A percentile compares a stretch with the other conserved stretches of the same genome.
Conservation (phyloP, 2,888 invertebrate genomes). For the Automeris io region DNA sequence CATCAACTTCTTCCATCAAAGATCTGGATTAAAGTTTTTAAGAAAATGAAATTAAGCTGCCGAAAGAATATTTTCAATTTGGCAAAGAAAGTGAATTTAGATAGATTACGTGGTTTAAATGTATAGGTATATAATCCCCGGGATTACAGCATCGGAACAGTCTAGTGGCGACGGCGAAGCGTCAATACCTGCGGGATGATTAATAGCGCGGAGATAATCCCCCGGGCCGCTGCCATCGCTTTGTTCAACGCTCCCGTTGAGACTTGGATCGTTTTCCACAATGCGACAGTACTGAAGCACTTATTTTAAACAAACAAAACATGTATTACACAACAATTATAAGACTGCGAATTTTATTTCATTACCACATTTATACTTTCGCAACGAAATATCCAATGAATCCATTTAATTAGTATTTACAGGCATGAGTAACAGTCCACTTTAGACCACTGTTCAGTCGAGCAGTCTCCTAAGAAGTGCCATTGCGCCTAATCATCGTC, state of each 20-base stretch:
- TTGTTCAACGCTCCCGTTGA: slow-evolving; percentile 22
- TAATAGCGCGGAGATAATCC: slow-evolving; percentile 54
- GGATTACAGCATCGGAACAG: slow-evolving; percentile 38
- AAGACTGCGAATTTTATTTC: too few relatives aligned
- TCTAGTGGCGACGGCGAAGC: slow-evolving; percentile 26
- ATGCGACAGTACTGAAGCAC: slow-evolving; percentile 5
- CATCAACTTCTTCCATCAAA: slow-evolving; percentile 1
- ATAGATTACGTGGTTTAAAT: slow-evolving; percentile 16
- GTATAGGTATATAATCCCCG: slow-evolving; percentile 28
- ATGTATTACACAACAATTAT: too few relatives aligned
- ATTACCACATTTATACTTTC: too few relatives aligned
- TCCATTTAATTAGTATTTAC: too few relatives aligned
- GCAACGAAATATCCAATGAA: too few relatives aligned
- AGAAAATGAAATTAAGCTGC: neutral
- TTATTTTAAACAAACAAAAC: too few relatives aligned
- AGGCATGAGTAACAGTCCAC: too few relatives aligned
- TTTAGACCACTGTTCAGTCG: too few relatives aligned
- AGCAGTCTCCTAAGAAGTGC: too few relatives aligned
- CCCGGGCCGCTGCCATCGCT: slow-evolving; percentile 33
- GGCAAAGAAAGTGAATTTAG: slow-evolving; percentile 20
- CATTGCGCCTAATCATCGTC: too few relatives aligned
- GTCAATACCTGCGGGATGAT: slow-evolving; percentile 53
- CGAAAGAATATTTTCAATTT: slow-evolving; percentile 26
- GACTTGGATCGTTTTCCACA: slow-evolving; percentile 14
- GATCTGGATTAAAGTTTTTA: slow-evolving; percentile 6